Percentiles rank a stretch among this genome's conserved stretches.
Evolutionary conservation across 2,113 vertebrate species (phyloP).

Genomic region (Ctenomys sociabilis): DNA sequence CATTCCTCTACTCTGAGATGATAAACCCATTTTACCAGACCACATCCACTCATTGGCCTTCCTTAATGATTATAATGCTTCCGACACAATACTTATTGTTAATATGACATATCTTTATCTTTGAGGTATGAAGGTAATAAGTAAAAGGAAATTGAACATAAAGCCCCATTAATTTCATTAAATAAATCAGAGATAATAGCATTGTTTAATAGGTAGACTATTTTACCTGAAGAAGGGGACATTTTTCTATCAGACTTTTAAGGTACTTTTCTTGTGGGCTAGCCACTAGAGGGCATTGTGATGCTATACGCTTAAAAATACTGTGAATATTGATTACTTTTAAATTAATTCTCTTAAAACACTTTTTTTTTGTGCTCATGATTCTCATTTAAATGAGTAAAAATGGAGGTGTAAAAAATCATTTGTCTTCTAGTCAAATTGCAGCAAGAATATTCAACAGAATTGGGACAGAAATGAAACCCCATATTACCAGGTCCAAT

Average conservation of each 20-base stretch:
- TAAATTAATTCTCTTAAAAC: conserved; percentile 62
- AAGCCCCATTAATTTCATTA: background rate
- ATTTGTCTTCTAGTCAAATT: background rate
- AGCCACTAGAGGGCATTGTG: conserved; percentile 81
- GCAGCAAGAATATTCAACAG: background rate
- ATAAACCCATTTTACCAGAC: background rate
- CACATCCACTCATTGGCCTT: background rate
- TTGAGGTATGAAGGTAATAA: background rate
- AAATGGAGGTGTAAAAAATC: background rate
- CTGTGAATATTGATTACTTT: conserved; percentile 69
- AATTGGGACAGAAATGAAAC: background rate
- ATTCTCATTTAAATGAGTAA: conserved; percentile 27
- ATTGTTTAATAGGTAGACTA: background rate
- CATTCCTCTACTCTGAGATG: background rate
- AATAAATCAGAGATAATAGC: conserved; percentile 4
- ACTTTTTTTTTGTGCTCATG: background rate
- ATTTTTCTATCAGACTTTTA: conserved; percentile 44
- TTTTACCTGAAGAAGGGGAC: background rate
- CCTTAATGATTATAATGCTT: background rate
- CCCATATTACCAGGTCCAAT: background rate
- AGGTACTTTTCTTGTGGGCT: conserved; percentile 12
- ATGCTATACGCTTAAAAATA: conserved; percentile 66
- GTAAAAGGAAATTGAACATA: background rate
- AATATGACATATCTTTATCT: conserved; percentile 36
- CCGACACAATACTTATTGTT: conserved; percentile 15